Base-by-base conservation (phyloP, 2,888 invertebrate genomes). In the Dolichomitus sp. region DNA sequence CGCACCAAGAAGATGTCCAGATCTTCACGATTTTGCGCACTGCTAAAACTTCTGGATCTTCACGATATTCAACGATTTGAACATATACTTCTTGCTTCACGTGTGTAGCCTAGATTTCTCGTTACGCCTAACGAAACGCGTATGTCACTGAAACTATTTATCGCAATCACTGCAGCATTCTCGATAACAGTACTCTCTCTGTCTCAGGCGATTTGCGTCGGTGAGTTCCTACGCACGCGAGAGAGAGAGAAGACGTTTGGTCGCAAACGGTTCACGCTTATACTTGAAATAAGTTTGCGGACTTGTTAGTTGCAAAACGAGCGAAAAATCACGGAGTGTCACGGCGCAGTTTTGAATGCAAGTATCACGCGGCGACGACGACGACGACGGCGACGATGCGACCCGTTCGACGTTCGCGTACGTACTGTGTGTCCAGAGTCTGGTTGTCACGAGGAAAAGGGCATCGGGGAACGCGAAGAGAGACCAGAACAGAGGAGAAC, bases 371-470 rank as follows among this genome's bases (percentile, higher is more conserved):
- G 69, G 61, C 66, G 76, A 57, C 76, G 72, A 77, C 68, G 65
- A 61, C 75, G 75, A 68, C 72, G 80, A 74, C 82, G 75, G 76
- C 86, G 85, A 89, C 83, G 89, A 91, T 87, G 85, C 87, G 88
- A 86, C 88, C 86, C 88, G 87, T 89, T 88, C 88, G 87, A 89
- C 91, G 92, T 86, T 92, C 92, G 91, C 91, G 88, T 89, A 88
- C 89, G 89, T 88, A 92, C 92, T 92, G 92, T 88, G 90, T 83
- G 79, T 84, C 78, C 80, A 42, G 78, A 81, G 81, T 81, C 70
- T 82, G 89, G 88, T 83, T 88, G 90, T 88, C 91, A 91, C 91
- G 91, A 91, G 91, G 90, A 91, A 91, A 91, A 90, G 90, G 90
- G 90, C 89, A 91, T 86, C 88, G 90, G 73, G 63, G 68, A 63